Evolutionary conservation across 2,113 vertebrate genomes (phyloP).

Genomic region (human): DNA sequence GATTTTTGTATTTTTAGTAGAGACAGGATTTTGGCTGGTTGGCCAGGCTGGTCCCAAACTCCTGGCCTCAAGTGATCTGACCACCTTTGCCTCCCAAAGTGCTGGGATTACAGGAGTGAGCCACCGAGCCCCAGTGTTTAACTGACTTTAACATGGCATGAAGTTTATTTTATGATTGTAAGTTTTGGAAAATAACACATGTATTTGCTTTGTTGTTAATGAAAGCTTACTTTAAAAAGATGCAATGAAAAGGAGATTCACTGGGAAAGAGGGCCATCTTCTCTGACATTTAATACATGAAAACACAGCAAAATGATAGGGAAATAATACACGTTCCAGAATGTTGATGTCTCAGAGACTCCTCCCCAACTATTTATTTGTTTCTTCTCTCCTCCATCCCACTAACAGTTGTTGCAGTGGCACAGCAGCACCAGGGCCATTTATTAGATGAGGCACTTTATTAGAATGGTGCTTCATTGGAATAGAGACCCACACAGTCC

Average conservation of each 20-base stretch:
- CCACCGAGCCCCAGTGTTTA: too few species aligned
- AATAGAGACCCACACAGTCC: neutral
- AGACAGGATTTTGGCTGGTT: too few species aligned
- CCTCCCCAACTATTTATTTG: neutral
- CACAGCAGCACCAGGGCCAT: neutral
- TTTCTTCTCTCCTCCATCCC: neutral
- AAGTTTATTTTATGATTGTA: conserved; percentile 1
- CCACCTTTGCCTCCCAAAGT: too few species aligned
- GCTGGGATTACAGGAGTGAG: too few species aligned
- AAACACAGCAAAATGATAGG: conserved; percentile 1
- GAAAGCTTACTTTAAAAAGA: neutral
- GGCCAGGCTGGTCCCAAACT: too few species aligned
- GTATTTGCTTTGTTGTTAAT: neutral
- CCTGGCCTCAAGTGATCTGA: too few species aligned
- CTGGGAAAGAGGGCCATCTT: neutral
- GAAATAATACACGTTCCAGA: neutral
- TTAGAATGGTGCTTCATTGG: neutral
- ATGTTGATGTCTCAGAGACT: neutral
- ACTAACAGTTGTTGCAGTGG: neutral
- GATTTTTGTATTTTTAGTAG: too few species aligned
- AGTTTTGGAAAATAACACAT: neutral
- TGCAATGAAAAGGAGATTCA: neutral
- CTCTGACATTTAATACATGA: neutral
- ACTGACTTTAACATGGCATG: neutral
- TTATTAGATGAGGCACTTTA: conserved; percentile 22